These are phyloP conservation scores for Vanessa atalanta DNA, from an alignment of 1,140 invertebrate genomes.

Conservation along the genomic window DNA sequence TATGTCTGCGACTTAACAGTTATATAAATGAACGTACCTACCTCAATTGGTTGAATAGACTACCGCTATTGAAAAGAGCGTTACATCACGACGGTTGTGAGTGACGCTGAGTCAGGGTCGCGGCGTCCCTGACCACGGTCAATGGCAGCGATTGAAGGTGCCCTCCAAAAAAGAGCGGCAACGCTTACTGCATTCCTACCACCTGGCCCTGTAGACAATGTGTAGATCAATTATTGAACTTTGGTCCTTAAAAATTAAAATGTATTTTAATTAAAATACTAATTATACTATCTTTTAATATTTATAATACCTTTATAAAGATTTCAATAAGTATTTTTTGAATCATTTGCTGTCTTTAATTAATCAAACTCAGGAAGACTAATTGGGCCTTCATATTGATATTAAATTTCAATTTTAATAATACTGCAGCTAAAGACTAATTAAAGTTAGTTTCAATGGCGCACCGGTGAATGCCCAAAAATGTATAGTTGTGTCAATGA, in stretches of 20 bases:
- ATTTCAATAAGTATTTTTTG: too few species aligned
- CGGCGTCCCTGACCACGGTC: constrained; percentile 74
- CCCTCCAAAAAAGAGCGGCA: constrained; percentile 51
- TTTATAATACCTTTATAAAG: too few species aligned
- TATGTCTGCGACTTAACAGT: constrained; percentile 14
- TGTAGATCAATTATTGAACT: neutral
- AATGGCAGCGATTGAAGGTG: constrained; percentile 75
- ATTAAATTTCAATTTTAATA: too few species aligned
- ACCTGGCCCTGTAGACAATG: constrained; percentile 1
- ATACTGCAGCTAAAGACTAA: neutral
- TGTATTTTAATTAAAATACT: neutral
- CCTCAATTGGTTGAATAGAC: constrained; percentile 44
- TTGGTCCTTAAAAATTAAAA: neutral
- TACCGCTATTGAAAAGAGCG: constrained; percentile 41
- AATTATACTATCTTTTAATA: too few species aligned
- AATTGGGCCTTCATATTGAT: too few species aligned
- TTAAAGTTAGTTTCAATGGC: neutral
- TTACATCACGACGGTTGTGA: constrained; percentile 58
- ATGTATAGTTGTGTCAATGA: constrained; percentile 21
- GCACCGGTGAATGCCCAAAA: neutral
- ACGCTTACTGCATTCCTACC: constrained; percentile 30
- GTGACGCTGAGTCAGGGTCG: constrained; percentile 53
- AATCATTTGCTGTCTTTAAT: too few species aligned
- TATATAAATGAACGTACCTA: constrained; percentile 34
- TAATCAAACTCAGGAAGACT: too few species aligned